Evolutionary conservation across 2,113 vertebrate species (phyloP).

Genomic region (Hippocampus abdominalis): DNA sequence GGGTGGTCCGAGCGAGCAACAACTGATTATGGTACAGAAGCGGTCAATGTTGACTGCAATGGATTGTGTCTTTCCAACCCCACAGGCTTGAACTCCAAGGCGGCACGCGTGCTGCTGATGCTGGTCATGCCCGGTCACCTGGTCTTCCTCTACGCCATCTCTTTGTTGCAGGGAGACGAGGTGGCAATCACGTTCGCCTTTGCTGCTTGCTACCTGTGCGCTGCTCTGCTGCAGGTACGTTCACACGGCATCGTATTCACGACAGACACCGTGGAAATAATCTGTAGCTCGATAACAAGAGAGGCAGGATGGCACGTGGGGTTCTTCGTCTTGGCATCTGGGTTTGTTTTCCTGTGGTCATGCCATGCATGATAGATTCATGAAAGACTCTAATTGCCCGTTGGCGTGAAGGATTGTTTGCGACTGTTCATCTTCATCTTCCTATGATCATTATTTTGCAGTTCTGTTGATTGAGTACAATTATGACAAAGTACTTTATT

Average conservation of each 20-base stretch:
- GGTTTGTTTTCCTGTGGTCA: neutral
- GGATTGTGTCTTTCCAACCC: constrained; percentile 7
- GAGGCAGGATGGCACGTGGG: neutral
- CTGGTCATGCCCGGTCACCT: constrained; percentile 90
- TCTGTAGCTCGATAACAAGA: neutral
- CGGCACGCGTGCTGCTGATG: constrained; percentile 84
- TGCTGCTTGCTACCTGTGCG: constrained; percentile 80
- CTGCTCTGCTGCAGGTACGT: constrained; percentile 86
- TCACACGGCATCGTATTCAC: neutral
- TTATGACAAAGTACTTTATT: neutral
- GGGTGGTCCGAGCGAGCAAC: no score
- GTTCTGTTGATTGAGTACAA: neutral
- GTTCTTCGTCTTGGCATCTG: neutral
- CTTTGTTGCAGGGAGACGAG: constrained; percentile 80
- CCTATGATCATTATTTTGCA: neutral
- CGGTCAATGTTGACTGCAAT: neutral
- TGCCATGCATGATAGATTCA: neutral
- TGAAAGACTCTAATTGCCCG: neutral
- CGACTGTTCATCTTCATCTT: neutral
- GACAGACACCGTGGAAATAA: neutral
- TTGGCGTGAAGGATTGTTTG: neutral
- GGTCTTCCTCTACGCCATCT: constrained; percentile 85
- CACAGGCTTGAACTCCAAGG: constrained; percentile 86
- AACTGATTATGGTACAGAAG: neutral
- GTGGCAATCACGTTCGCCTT: constrained; percentile 74